Percentiles rank a stretch among this genome's conserved stretches.
phyloP scores from a whole-genome alignment of 2,888 invertebrate species.

The Trachelus troglodyta region DNA sequence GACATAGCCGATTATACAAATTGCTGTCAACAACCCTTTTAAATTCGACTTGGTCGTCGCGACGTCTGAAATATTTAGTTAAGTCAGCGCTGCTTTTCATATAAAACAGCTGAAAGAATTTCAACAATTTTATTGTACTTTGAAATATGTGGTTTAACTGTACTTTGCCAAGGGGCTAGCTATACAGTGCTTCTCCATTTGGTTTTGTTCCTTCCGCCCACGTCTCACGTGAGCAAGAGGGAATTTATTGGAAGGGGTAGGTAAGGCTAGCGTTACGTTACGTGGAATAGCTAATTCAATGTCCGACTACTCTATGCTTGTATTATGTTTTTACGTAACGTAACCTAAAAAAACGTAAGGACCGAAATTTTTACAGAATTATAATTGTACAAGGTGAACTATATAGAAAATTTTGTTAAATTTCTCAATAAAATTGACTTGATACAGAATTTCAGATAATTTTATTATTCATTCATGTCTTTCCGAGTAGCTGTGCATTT shows the following conservation, averaged over 20 bases:
- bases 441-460: background rate
- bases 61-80: background rate
- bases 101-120: background rate
- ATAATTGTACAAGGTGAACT: background rate
- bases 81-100: background rate
- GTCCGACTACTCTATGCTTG: background rate
- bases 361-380: background rate
- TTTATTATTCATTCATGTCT: background rate
- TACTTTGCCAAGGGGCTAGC: background rate
- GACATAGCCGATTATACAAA: background rate
- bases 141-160: no score
- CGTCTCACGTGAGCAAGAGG: background rate
- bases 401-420: background rate
- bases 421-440: background rate
- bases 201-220: background rate
- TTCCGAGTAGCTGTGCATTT: background rate
- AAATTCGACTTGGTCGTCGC: background rate
- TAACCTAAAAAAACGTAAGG: background rate
- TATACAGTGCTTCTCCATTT: background rate
- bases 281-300: no score
- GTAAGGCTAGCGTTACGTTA: background rate
- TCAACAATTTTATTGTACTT: no score
- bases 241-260: background rate
- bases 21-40: background rate
- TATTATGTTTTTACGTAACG: background rate